Evolutionary conservation across 2,797 vertebrate genomes (phyloP).

Genomic region (Peromyscus eremicus): DNA sequence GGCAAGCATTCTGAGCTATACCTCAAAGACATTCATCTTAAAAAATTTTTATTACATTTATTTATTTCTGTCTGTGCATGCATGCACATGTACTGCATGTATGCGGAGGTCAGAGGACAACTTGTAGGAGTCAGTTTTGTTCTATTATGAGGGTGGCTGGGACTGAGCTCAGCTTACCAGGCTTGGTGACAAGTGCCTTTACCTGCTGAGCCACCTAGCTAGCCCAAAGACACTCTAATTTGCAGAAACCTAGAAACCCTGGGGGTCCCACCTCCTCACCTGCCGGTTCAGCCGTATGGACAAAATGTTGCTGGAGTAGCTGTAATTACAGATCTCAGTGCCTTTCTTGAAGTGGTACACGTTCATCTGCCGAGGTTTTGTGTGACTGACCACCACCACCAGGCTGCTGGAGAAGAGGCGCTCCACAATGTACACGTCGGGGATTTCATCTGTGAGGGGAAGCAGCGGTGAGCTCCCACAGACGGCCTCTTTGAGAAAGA

Average conservation of each 20-base stretch:
- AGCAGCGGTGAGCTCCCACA: neutral
- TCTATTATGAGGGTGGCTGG: neutral
- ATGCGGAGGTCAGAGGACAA: neutral
- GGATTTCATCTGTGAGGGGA: conserved; percentile 91
- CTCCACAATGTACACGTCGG: conserved; percentile 96
- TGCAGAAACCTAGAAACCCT: neutral
- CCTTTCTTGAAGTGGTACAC: conserved; percentile 99
- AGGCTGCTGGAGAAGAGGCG: conserved; percentile 98
- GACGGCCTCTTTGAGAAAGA: neutral
- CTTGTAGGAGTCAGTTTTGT: neutral
- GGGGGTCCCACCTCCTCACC: conserved; percentile 84
- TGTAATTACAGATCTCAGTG: conserved; percentile 98
- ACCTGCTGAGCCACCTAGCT: neutral
- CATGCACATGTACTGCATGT: neutral
- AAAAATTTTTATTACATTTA: neutral
- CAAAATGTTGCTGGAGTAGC: conserved; percentile 96
- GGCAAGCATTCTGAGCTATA: neutral
- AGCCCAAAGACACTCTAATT: neutral
- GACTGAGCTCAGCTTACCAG: neutral
- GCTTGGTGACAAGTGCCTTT: neutral
- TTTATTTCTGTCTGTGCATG: neutral
- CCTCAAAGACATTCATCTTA: neutral
- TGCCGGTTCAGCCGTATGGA: conserved; percentile 96
- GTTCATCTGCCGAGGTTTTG: conserved; percentile 95
- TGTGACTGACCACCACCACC: conserved; percentile 96